Evolutionary conservation across 2,113 vertebrate species (phyloP).

Genomic region (Serilophus lunatus): DNA sequence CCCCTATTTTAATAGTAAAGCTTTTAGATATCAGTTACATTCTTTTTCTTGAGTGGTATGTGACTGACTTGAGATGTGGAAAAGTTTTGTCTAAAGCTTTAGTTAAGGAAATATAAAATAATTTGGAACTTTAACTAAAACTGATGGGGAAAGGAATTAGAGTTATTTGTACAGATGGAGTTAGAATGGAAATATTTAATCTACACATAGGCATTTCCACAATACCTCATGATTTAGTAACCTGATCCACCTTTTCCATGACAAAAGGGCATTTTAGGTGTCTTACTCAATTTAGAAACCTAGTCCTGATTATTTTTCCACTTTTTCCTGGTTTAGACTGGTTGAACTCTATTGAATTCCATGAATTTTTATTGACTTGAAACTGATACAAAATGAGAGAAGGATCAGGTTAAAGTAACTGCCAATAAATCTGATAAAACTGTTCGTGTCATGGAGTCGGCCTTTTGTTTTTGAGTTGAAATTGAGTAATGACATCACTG

Average conservation of each 20-base stretch:
- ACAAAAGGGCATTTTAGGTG: not conserved
- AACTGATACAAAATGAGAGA: not conserved
- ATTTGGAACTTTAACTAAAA: slow-evolving; percentile 31
- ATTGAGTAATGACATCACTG: not conserved
- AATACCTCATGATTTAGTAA: slow-evolving; percentile 27
- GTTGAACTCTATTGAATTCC: not conserved
- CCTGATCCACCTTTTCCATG: not conserved
- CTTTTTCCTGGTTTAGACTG: not conserved
- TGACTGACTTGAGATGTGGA: slow-evolving; percentile 17
- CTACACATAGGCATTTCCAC: not conserved
- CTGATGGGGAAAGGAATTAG: slow-evolving; percentile 19
- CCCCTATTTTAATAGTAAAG: not conserved
- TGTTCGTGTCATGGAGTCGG: not conserved
- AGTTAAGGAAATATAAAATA: slow-evolving; percentile 17
- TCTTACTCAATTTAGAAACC: slow-evolving; percentile 7
- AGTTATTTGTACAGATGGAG: slow-evolving; percentile 52
- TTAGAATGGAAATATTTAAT: slow-evolving; percentile 56
- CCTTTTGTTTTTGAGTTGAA: not conserved
- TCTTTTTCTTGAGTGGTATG: not conserved
- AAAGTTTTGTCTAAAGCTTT: slow-evolving; percentile 44
- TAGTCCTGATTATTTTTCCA: slow-evolving; percentile 3
- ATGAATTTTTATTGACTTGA: not conserved
- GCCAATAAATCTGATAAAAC: not conserved
- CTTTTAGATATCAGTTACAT: slow-evolving; percentile 11
- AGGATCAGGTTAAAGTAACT: not conserved